Evolutionary conservation across 2,888 invertebrate genomes (phyloP), one percentile per base, ranked within the genome.

Genomic region (Icerya purchasi): DNA sequence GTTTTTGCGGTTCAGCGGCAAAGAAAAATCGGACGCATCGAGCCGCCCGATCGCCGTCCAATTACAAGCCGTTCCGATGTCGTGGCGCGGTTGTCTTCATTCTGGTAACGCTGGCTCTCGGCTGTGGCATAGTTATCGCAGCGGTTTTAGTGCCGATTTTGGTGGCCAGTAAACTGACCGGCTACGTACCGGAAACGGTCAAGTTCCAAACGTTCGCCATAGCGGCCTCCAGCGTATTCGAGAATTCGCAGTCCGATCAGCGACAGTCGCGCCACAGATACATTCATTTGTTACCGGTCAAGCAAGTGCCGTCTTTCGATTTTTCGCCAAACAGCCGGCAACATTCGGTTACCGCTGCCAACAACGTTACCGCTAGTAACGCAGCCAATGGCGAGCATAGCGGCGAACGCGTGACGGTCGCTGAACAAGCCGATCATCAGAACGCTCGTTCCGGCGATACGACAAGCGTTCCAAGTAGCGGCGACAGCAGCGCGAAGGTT

Each of bases 141-240:
- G 67, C 68, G 22, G 68, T 69, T 54, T 63, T 67, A 71, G 66
- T 69, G 10, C 68, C 69, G 1, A 66, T 68, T 19, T 62, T 68
- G 49, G 60, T 69, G 55, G 60, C 68, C 68, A 62, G 69, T 69
- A 62, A 68, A 67, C 50, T 70, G 64, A 65, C 70, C 68, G 56
- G 61, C 50, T 54, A 75, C 5, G 62, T 68, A 22, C 68, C 68
- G 14, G 57, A 61, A 20, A 60, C 63, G 10, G 66, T 66, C 21
- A 64, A 67, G 57, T 63, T 67, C 54, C 66, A 66, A 53, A 66
- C 66, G 25, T 66, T 67, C 62, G 64, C 66, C 1, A 59, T 66
- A 36, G 65, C 66, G 24, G 63, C 64, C 20, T 61, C 62, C 21
- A 65, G 63, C 59, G 36, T 36, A 14, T 36, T 36, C 14, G 8